Percentiles rank a stretch among this genome's conserved stretches.
phyloP scores from a whole-genome alignment of 2,888 invertebrate species.

The Diplolepis rosae region DNA sequence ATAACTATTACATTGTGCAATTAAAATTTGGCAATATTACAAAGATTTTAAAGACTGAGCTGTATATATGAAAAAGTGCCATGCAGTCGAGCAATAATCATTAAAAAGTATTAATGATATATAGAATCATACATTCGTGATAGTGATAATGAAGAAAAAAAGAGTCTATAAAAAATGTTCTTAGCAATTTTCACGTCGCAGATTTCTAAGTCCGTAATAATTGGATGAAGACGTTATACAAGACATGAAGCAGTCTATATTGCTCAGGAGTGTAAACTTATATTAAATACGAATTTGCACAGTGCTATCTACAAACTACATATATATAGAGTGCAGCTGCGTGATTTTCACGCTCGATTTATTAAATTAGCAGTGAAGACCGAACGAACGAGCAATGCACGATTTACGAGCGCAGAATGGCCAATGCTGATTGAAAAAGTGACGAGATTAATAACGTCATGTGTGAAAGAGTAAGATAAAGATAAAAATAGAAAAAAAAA shows the following conservation, averaged over 20 bases:
- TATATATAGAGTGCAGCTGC: constrained; percentile 13
- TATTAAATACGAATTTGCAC: constrained; percentile 15
- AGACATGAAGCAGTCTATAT: constrained; percentile 16
- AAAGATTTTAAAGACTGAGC: no score
- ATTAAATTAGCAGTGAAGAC: constrained; percentile 30
- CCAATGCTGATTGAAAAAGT: constrained; percentile 21
- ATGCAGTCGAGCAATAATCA: constrained; percentile 24
- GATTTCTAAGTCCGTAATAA: constrained; percentile 15
- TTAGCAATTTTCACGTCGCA: constrained; percentile 25
- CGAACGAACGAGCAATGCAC: constrained; percentile 27
- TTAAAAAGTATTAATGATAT: neutral
- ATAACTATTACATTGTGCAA: no score
- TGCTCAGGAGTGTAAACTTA: constrained; percentile 6
- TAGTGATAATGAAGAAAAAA: neutral
- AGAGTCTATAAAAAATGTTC: neutral
- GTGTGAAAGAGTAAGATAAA: neutral
- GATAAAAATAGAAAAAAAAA: neutral
- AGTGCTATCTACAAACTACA: constrained; percentile 23
- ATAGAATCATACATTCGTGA: neutral
- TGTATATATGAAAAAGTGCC: neutral
- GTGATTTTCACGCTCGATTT: constrained; percentile 20
- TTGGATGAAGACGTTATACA: neutral
- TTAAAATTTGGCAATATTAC: neutral
- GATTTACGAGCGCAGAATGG: constrained; percentile 16
- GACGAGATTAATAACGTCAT: constrained; percentile 12